A percentile compares a stretch with the other conserved stretches of the same genome.
phyloP scores from a whole-genome alignment of 2,888 invertebrate species.

The Eremobia ochroleuca region DNA sequence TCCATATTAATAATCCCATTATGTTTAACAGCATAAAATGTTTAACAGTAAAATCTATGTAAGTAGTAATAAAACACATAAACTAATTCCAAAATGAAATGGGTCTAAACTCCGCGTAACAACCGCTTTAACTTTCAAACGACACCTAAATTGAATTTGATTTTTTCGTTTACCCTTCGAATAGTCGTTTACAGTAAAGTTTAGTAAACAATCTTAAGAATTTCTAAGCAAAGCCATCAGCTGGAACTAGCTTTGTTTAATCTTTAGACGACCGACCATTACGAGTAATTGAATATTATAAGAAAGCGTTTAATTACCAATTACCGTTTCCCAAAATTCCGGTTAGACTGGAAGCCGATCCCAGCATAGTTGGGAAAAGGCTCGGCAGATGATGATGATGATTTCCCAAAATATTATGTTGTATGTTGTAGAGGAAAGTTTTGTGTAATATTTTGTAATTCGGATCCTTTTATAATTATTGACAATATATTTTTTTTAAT shows the following conservation, averaged over 20 bases:
- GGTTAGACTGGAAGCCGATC: no score
- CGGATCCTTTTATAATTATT: no score
- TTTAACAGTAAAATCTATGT: not conserved
- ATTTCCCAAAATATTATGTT: no score
- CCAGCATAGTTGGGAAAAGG: no score
- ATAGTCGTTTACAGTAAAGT: not conserved
- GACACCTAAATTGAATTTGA: slow-evolving; percentile 35
- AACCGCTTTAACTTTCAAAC: slow-evolving; percentile 2
- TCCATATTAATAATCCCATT: not conserved
- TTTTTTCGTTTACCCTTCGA: slow-evolving; percentile 32
- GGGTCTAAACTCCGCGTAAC: slow-evolving; percentile 2
- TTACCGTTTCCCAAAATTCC: no score
- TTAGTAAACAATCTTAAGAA: slow-evolving; percentile 14
- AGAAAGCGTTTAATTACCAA: no score
- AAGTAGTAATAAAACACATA: not conserved
- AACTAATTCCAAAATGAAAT: not conserved
- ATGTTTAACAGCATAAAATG: not conserved
- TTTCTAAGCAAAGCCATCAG: not conserved
- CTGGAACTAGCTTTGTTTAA: not conserved
- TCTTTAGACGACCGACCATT: not conserved
- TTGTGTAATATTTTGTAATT: no score
- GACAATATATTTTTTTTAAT: no score
- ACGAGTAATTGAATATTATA: no score
- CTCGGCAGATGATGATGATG: no score
- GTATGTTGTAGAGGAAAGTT: no score